Percentiles rank a stretch among this genome's conserved stretches.
Conservation (phyloP, 2,888 invertebrate genomes). For the Ichneumoninae sp. region DNA sequence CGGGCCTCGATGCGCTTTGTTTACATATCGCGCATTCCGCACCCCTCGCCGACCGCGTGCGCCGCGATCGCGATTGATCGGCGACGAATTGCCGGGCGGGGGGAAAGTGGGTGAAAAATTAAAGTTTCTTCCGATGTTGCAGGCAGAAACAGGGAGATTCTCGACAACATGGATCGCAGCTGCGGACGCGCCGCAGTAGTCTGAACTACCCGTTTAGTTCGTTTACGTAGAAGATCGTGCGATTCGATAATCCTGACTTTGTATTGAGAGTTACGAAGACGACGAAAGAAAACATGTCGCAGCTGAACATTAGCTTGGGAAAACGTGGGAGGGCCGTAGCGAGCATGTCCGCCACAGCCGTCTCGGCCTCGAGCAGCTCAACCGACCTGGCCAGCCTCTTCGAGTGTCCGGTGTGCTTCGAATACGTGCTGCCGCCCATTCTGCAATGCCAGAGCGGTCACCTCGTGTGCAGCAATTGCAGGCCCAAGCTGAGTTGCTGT, state of each 20-base stretch:
- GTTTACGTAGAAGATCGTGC: neutral
- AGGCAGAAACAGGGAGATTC: slow-evolving; percentile 16
- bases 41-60: no score
- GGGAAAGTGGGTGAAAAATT: neutral
- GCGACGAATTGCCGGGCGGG: neutral
- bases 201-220: neutral
- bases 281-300: slow-evolving; percentile 77
- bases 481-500: slow-evolving; percentile 98
- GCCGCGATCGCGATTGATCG: no score
- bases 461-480: slow-evolving; percentile 98
- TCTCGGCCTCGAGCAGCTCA: slow-evolving; percentile 89
- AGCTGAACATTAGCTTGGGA: slow-evolving; percentile 81
- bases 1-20: slow-evolving; percentile 18
- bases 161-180: slow-evolving; percentile 26
- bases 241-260: neutral
- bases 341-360: slow-evolving; percentile 85
- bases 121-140: neutral
- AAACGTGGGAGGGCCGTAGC: slow-evolving; percentile 82
- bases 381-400: slow-evolving; percentile 96
- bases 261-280: neutral
- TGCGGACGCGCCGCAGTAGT: no score
- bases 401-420: slow-evolving; percentile 99
- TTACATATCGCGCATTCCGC: neutral
- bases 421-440: slow-evolving; percentile 99
- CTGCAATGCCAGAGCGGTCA: slow-evolving; percentile 99